These are phyloP conservation scores for Muscina levida DNA, from an alignment of 2,888 invertebrate species.

Conservation along the genomic window DNA sequence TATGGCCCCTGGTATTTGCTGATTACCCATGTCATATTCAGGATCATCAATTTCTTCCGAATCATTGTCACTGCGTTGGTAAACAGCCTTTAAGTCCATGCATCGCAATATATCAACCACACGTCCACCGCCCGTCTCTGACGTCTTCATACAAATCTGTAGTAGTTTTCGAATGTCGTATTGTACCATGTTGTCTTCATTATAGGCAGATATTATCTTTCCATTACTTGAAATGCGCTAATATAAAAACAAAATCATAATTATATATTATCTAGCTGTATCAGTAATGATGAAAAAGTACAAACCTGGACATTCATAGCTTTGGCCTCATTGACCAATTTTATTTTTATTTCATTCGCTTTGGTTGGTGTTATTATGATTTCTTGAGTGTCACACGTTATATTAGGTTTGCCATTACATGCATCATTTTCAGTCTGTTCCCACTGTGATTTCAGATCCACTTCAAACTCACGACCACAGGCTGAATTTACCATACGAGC, in stretches of 20 bases:
- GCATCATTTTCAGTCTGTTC: conserved; percentile 69
- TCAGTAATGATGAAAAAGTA: neutral
- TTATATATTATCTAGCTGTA: neutral
- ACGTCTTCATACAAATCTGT: conserved; percentile 77
- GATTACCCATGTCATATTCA: conserved; percentile 76
- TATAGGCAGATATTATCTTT: conserved; percentile 65
- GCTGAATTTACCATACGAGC: conserved; percentile 77
- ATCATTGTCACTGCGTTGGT: conserved; percentile 72
- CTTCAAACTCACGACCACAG: conserved; percentile 77
- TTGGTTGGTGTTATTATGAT: conserved; percentile 83
- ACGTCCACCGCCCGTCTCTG: conserved; percentile 75
- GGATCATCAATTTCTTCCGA: conserved; percentile 71
- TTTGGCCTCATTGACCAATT: conserved; percentile 77
- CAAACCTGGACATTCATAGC: conserved; percentile 77
- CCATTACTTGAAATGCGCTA: conserved; percentile 73
- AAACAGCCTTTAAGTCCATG: conserved; percentile 78
- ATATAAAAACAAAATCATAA: neutral
- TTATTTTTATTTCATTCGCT: conserved; percentile 78
- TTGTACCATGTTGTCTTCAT: conserved; percentile 75
- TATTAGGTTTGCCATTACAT: conserved; percentile 41
- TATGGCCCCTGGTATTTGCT: conserved; percentile 75
- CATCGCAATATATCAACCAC: conserved; percentile 78
- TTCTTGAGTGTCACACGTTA: conserved; percentile 80
- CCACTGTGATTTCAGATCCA: conserved; percentile 78
- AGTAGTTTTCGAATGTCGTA: conserved; percentile 77